Percentiles rank a stretch among this genome's conserved stretches.
Conservation (phyloP, 2,113 vertebrate genomes). For the Cheirogaleus medius region DNA sequence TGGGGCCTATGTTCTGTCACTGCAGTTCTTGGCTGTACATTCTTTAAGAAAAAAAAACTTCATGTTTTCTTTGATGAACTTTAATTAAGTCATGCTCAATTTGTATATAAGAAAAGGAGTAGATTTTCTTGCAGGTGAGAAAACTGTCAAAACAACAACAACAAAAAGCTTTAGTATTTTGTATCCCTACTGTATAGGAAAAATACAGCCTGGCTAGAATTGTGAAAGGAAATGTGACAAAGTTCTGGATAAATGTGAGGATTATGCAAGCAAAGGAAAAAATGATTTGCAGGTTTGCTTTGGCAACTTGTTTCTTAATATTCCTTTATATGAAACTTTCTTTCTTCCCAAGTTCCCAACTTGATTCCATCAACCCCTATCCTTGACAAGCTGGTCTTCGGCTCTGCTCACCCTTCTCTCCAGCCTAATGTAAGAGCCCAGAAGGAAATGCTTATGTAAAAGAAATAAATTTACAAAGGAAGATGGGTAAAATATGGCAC, state of each 20-base stretch:
- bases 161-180: slow-evolving; percentile 35
- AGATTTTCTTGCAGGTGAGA: slow-evolving; percentile 40
- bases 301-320: slow-evolving; percentile 58
- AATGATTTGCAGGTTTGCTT: slow-evolving; percentile 52
- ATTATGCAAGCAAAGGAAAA: slow-evolving; percentile 51
- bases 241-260: neutral
- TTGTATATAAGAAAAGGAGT: neutral
- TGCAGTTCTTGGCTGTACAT: neutral
- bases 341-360: slow-evolving; percentile 32
- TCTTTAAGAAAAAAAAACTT: neutral
- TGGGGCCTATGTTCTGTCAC: neutral
- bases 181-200: neutral
- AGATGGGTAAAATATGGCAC: neutral
- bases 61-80: neutral
- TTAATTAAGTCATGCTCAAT: neutral
- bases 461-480: neutral
- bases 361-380: neutral
- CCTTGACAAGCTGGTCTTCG: neutral
- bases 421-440: neutral
- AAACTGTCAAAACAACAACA: neutral
- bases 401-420: neutral
- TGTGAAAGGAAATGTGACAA: slow-evolving; percentile 20
- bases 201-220: slow-evolving; percentile 55
- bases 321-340: neutral
- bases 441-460: neutral